These are phyloP conservation scores for Lagocephalus sceleratus DNA, from an alignment of 2,797 vertebrate genomes.

Conservation along the genomic window DNA sequence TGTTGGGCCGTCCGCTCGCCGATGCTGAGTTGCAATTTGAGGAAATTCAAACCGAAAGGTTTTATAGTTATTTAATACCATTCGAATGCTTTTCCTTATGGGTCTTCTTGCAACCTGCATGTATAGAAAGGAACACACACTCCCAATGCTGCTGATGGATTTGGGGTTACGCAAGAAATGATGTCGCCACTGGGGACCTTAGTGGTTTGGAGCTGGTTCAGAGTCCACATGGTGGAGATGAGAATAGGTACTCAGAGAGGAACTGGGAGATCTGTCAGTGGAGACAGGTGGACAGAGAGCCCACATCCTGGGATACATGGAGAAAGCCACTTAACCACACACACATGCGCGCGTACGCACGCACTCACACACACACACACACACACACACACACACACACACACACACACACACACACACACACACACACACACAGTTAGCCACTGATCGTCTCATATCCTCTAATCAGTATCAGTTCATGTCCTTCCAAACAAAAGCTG, in stretches of 20 bases:
- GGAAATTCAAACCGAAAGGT: no score
- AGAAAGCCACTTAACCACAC: conserved; percentile 58
- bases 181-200: conserved; percentile 59
- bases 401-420: conserved; percentile 33
- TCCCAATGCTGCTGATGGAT: conserved; percentile 38
- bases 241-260: conserved; percentile 75
- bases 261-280: conserved; percentile 67
- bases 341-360: conserved; percentile 14
- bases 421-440: conserved; percentile 26
- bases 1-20: background rate
- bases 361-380: conserved; percentile 29
- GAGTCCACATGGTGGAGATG: conserved; percentile 51
- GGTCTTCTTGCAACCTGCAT: no score
- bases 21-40: conserved; percentile 6
- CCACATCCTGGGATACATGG: conserved; percentile 69
- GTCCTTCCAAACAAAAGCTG: conserved; percentile 43
- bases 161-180: conserved; percentile 48
- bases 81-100: no score
- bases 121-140: background rate
- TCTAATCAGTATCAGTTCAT: conserved; percentile 78
- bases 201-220: conserved; percentile 49
- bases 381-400: conserved; percentile 26
- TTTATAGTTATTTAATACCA: no score
- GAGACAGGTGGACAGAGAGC: conserved; percentile 73
- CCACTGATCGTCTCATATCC: conserved; percentile 72